Percentiles rank a stretch among this genome's conserved stretches.
Evolutionary conservation across 2,888 invertebrate genomes (phyloP).

Genomic region (Lepidochrysops patricia): DNA sequence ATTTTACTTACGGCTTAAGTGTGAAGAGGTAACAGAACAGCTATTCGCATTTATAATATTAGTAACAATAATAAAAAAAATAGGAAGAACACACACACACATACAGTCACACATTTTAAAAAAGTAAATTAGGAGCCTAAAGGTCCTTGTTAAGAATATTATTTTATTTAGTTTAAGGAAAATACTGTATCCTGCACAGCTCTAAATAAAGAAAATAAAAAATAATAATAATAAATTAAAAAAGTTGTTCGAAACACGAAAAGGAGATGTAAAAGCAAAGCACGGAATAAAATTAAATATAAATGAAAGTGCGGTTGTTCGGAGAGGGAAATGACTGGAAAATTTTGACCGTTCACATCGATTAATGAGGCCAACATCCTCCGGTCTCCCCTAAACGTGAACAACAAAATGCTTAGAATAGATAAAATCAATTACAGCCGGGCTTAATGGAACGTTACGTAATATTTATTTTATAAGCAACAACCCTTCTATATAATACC

Average conservation of each 20-base stretch:
- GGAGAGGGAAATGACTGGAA: constrained; percentile 57
- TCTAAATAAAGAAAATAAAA: too few relatives aligned
- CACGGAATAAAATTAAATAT: constrained; percentile 7
- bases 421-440: constrained; percentile 15
- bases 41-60: too few relatives aligned
- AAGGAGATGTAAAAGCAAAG: neutral
- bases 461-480: neutral
- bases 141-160: too few relatives aligned
- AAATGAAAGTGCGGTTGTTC: constrained; percentile 26
- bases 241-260: neutral
- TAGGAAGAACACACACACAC: too few relatives aligned
- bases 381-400: constrained; percentile 56
- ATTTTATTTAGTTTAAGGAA: too few relatives aligned
- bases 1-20: too few relatives aligned
- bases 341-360: constrained; percentile 62
- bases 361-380: constrained; percentile 68
- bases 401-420: constrained; percentile 36
- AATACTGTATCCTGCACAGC: neutral
- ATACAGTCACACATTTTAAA: too few relatives aligned
- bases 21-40: too few relatives aligned
- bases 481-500: neutral
- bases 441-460: constrained; percentile 2
- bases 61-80: too few relatives aligned
- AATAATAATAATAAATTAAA: neutral
- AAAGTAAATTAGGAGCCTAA: too few relatives aligned